These are phyloP conservation scores for Achatina immaculata DNA, from an alignment of 1,140 invertebrate genomes.

Conservation along the genomic window DNA sequence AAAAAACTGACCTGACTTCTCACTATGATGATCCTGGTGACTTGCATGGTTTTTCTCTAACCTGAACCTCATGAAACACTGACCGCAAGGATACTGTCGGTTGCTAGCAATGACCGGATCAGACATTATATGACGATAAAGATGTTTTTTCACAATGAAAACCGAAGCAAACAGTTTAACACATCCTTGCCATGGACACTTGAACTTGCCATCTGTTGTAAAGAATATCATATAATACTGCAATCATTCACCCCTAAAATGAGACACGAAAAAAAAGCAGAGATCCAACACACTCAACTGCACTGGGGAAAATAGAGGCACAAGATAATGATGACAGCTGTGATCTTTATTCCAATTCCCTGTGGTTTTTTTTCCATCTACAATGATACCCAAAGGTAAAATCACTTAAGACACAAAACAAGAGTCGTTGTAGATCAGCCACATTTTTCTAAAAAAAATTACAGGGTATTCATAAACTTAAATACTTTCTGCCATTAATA, in stretches of 20 bases:
- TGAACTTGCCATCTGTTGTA: conserved; percentile 29
- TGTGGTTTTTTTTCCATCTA: too few species aligned
- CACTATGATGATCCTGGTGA: conserved; percentile 27
- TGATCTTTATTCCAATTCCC: too few species aligned
- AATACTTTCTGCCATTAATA: too few species aligned
- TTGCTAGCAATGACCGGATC: not conserved
- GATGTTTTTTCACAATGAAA: conserved; percentile 24
- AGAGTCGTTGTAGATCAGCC: too few species aligned
- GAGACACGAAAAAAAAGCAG: not conserved
- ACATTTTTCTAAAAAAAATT: too few species aligned
- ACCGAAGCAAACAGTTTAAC: conserved; percentile 10
- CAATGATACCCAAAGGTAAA: too few species aligned
- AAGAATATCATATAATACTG: not conserved
- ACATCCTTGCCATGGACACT: conserved; percentile 33
- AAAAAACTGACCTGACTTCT: conserved; percentile 26
- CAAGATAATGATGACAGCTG: too few species aligned
- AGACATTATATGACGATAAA: conserved; percentile 23
- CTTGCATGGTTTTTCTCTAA: conserved; percentile 14
- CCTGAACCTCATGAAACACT: conserved; percentile 29
- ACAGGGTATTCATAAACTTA: too few species aligned
- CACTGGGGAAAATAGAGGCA: too few species aligned
- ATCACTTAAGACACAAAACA: too few species aligned
- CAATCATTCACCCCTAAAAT: not conserved
- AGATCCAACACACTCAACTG: too few species aligned
- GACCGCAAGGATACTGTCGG: not conserved